phyloP scores from a whole-genome alignment of 2,888 invertebrate species.

The Xylota segnis region DNA sequence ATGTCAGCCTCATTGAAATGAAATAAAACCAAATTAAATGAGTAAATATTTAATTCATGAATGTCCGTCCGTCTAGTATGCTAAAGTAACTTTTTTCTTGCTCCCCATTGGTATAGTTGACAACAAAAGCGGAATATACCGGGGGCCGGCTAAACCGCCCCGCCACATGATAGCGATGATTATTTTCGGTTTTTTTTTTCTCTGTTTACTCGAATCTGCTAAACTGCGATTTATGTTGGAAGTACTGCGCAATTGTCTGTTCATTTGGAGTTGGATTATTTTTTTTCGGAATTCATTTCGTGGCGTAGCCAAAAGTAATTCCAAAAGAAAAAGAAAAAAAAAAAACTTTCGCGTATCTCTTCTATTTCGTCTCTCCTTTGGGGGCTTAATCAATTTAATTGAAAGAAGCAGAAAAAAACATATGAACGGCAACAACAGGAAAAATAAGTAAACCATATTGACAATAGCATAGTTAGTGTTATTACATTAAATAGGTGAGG shows the following conservation, averaged over 20 bases:
- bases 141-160: slow-evolving; percentile 15
- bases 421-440: slow-evolving; percentile 26
- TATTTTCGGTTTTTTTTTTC: slow-evolving; percentile 10
- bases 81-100: slow-evolving; percentile 1
- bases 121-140: slow-evolving; percentile 17
- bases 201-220: slow-evolving; percentile 30
- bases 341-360: slow-evolving; percentile 22
- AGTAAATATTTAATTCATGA: slow-evolving; percentile 72
- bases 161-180: slow-evolving; percentile 22
- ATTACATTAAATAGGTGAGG: slow-evolving; percentile 36
- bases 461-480: background rate
- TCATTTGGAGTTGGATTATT: slow-evolving; percentile 8
- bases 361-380: background rate
- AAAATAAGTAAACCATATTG: slow-evolving; percentile 10
- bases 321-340: slow-evolving; percentile 6
- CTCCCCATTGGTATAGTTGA: slow-evolving; percentile 14
- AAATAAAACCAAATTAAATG: slow-evolving; percentile 66
- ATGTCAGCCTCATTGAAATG: slow-evolving; percentile 72
- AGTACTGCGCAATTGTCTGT: slow-evolving; percentile 53
- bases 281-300: background rate
- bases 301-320: background rate
- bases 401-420: slow-evolving; percentile 3
- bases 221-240: slow-evolving; percentile 60
- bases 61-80: slow-evolving; percentile 28
- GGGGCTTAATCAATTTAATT: slow-evolving; percentile 60